Evolutionary conservation across 2,113 vertebrate genomes (phyloP), one percentile per base, ranked within the genome.

Genomic region (Myxocyprinus asiaticus): DNA sequence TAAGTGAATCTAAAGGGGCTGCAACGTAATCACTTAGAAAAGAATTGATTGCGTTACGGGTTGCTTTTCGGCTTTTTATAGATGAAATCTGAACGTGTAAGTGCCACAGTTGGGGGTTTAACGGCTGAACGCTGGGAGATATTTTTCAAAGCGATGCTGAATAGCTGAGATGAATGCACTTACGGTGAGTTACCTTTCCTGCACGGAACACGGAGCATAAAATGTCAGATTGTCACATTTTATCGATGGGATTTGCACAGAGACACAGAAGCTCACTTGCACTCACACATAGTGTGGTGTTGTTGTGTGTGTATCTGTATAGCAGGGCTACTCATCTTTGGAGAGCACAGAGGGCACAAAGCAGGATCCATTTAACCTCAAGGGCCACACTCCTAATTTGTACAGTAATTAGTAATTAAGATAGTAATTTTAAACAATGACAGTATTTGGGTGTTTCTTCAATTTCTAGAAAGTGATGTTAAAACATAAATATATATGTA

Each of bases 161-260:
- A 74, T 74, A 62, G 71, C 58, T 62, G 15, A 62, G 11, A 62
- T 62, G 71, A 50, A 62, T 58, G 33, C 10, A 33, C 6, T 74
- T 17, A 42, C 0, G 45, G 17, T 62, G 44, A 50, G 71, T 74
- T 74, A 62, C 56, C 58, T 74, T 74, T 74, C 61, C 58, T 62
- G 71, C 59, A 74, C 10, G 71, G 71, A 74, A 74, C 58, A 74
- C 0, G 11, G 44, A 62, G 71, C 71, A 50, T 56, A 74, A 74
- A 50, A 62, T 74, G 58, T 74, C 58, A 62, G 45, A 74, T 62
- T 62, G 43, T 73, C 70, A 59, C n/a, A 61, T 61, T 61, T 45
- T 50, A 62, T 74, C 7, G 44, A 48, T 74, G 71, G 15, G 17
- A 62, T 62, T 4, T 44, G 6, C 65, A 78, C 66, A 65, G 43